These are phyloP conservation scores for Spilarctia lutea DNA, from an alignment of 2,888 invertebrate species.

Conservation along the genomic window DNA sequence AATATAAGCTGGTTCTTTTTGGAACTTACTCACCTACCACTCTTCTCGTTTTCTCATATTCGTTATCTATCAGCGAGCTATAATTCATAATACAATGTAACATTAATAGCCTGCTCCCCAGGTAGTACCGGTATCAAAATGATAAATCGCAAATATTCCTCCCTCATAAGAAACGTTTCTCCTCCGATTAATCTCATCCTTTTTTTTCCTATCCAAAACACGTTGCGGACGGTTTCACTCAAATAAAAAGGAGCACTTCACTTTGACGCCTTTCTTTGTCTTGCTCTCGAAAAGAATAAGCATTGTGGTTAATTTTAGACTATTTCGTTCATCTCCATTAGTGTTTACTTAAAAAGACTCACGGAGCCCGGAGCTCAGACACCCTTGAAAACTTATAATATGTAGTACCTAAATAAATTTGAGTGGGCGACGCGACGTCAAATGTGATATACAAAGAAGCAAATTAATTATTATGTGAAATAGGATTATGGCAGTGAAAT, in stretches of 20 bases:
- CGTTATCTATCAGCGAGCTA: neutral
- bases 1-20: too few species aligned
- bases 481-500: neutral
- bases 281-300: neutral
- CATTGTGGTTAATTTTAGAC: neutral
- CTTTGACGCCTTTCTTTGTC: neutral
- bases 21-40: too few species aligned
- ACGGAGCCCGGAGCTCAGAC: neutral
- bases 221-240: neutral
- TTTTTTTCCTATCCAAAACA: neutral
- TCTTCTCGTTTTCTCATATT: neutral
- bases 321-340: neutral
- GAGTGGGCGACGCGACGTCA: neutral
- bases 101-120: neutral
- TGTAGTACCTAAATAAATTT: neutral
- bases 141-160: neutral
- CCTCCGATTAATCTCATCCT: neutral
- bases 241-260: neutral
- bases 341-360: neutral
- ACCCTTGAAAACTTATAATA: neutral
- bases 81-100: neutral
- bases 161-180: neutral
- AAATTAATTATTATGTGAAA: neutral
- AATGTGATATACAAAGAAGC: neutral
- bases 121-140: neutral